Conservation (phyloP, 2,797 vertebrate species). For the Ctenopoma multispine region DNA sequence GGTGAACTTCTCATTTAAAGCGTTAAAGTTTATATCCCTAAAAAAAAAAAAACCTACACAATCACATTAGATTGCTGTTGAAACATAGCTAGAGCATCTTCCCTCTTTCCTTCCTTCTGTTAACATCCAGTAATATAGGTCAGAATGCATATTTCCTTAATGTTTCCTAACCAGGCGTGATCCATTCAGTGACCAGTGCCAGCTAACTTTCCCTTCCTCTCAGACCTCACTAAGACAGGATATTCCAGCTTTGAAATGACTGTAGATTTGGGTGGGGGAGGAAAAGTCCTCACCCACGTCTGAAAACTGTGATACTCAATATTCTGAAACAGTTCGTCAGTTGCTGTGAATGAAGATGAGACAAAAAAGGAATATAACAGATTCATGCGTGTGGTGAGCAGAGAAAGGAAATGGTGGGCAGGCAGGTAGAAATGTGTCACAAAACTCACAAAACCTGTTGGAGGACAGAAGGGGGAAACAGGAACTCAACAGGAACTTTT, state of each 20-base stretch:
- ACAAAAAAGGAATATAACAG: conserved; percentile 15
- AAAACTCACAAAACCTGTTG: conserved; percentile 16
- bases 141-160: conserved; percentile 50
- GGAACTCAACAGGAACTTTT: conserved; percentile 5
- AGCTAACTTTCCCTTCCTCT: conserved; percentile 44
- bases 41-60: neutral
- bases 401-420: neutral
- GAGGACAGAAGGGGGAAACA: neutral
- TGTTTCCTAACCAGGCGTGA: conserved; percentile 31
- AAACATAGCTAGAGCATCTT: neutral
- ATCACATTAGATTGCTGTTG: neutral
- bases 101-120: conserved; percentile 29
- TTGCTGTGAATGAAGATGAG: neutral
- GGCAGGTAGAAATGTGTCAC: conserved; percentile 25
- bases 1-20: neutral
- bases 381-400: conserved; percentile 8
- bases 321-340: neutral
- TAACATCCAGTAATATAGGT: conserved; percentile 36
- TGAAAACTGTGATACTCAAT: conserved; percentile 9
- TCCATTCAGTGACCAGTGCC: conserved; percentile 23
- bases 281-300: conserved; percentile 16
- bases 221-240: conserved; percentile 42
- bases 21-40: too few species aligned
- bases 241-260: conserved; percentile 21
- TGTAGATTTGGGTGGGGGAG: neutral